Evolutionary conservation across 2,113 vertebrate genomes (phyloP).

Genomic region (Cyanoramphus novaezelandiae): DNA sequence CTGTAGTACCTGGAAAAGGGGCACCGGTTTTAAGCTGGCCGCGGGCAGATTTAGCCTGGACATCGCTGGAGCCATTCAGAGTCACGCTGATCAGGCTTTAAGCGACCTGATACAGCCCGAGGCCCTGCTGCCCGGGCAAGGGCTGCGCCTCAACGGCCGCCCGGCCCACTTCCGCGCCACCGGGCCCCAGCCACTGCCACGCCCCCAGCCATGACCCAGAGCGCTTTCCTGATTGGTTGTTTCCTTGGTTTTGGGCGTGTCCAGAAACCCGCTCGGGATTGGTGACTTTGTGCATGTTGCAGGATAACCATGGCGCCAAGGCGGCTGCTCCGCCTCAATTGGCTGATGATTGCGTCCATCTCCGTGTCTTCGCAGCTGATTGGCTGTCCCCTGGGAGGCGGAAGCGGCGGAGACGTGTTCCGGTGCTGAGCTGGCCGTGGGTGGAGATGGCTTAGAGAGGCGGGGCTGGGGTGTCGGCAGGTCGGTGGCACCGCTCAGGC

Average conservation of each 20-base stretch:
- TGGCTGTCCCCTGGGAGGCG: accelerated
- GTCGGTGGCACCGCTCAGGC: too few species aligned
- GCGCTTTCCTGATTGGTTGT: neutral
- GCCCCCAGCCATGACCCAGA: accelerated
- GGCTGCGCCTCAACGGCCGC: accelerated
- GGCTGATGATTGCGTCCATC: accelerated
- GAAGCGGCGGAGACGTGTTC: neutral
- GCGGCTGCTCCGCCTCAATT: neutral
- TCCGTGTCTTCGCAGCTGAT: accelerated
- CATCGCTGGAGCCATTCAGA: accelerated
- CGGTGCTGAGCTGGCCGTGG: conserved; percentile 66
- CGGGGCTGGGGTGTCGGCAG: accelerated
- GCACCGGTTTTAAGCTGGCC: too few species aligned
- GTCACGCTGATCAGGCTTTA: accelerated
- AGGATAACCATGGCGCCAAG: neutral
- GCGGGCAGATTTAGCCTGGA: accelerated
- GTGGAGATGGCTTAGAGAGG: accelerated
- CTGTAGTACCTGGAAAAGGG: neutral
- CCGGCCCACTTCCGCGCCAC: neutral
- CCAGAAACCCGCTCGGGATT: neutral
- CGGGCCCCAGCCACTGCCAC: accelerated
- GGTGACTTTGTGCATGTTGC: neutral
- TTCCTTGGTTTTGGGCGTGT: neutral
- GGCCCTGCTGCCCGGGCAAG: accelerated
- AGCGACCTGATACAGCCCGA: too few species aligned